A percentile compares a stretch with the other conserved stretches of the same genome.
These are phyloP conservation scores for Caenorhabditis sp. DNA, from an alignment of 2,888 invertebrate species.

Conservation along the genomic window DNA sequence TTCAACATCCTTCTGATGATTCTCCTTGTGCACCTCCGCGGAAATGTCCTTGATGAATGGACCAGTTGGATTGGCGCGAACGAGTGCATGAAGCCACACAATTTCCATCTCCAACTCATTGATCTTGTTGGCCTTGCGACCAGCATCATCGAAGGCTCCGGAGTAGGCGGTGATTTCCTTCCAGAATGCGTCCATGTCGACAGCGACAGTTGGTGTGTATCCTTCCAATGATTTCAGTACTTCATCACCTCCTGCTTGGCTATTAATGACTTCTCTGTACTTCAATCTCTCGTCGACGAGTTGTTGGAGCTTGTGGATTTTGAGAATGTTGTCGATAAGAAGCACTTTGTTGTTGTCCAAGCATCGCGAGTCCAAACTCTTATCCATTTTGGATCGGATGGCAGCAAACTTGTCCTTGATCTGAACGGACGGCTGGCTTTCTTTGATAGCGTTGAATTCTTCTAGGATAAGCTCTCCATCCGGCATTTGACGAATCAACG, in stretches of 20 bases:
- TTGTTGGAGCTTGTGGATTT: constrained; percentile 41
- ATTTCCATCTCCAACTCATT: constrained; percentile 32
- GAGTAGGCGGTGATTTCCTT: constrained; percentile 10
- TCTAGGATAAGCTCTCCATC: constrained; percentile 38
- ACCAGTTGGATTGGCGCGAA: constrained; percentile 34
- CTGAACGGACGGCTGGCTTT: constrained; percentile 34
- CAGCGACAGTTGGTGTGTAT: background rate
- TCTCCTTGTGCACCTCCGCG: background rate
- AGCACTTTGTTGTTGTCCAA: constrained; percentile 38
- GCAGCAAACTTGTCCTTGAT: constrained; percentile 46
- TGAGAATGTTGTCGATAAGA: constrained; percentile 41
- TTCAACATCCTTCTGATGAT: constrained; percentile 39
- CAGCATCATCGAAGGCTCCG: constrained; percentile 23
- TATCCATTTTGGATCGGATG: constrained; percentile 40
- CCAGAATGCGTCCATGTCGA: constrained; percentile 33
- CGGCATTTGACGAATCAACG: constrained; percentile 45
- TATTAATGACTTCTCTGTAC: constrained; percentile 10
- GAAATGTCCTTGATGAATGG: constrained; percentile 27
- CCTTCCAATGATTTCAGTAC: constrained; percentile 7
- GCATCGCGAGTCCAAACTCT: constrained; percentile 14
- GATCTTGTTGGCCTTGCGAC: constrained; percentile 35
- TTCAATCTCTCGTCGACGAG: constrained; percentile 14
- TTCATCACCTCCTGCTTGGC: constrained; percentile 26
- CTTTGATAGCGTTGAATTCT: constrained; percentile 49
- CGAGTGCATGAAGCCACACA: constrained; percentile 31